These are phyloP conservation scores for Mus spretus DNA, from an alignment of 2,797 vertebrate species.

Conservation along the genomic window DNA sequence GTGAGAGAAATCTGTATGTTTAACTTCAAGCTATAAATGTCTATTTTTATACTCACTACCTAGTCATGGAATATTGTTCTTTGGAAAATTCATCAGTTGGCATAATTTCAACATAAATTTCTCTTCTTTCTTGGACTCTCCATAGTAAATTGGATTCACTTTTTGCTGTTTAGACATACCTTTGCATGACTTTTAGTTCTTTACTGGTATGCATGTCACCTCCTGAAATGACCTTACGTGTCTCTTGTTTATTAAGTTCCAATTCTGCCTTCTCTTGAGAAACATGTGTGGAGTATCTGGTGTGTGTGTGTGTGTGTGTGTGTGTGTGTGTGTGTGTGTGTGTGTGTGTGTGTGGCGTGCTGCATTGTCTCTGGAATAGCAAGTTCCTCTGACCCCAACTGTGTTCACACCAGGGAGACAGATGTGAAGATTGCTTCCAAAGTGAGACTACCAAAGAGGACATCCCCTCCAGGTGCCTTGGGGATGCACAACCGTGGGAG, in stretches of 20 bases:
- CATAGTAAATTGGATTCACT: background rate
- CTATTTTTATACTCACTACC: conserved; percentile 1
- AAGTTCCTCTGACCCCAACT: background rate
- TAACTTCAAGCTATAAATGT: conserved; percentile 1
- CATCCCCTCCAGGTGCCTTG: background rate
- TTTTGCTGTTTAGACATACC: background rate
- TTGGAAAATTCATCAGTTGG: background rate
- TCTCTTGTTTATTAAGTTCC: background rate
- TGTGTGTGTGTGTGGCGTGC: background rate
- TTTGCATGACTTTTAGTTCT: background rate
- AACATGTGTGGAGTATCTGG: background rate
- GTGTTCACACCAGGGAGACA: background rate
- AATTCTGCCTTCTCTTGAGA: background rate
- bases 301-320: too few species aligned
- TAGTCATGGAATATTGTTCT: conserved; percentile 27
- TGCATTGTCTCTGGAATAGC: background rate
- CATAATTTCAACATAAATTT: background rate
- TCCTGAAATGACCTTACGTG: background rate
- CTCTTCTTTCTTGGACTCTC: background rate
- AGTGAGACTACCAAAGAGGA: background rate
- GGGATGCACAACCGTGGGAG: background rate
- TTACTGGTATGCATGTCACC: background rate
- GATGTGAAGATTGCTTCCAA: background rate
- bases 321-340: too few species aligned
- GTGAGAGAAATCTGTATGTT: background rate